Evolutionary conservation across 1,140 invertebrate species (phyloP).

Genomic region (Adelges cooleyi): DNA sequence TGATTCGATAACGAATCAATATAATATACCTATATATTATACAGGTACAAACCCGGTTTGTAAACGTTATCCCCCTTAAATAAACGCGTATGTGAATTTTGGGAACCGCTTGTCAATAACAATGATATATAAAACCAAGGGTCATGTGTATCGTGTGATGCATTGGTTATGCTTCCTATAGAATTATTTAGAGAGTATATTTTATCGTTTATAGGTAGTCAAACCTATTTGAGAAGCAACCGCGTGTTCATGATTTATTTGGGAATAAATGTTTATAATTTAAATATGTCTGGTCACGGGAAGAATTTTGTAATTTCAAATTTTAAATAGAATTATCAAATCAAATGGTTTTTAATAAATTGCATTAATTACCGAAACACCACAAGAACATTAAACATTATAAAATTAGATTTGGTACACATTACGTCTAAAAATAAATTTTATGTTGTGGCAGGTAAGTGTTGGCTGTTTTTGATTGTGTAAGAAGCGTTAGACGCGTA

Average conservation of each 20-base stretch:
- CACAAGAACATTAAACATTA: too few species aligned
- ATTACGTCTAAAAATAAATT: too few species aligned
- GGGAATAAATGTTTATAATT: background rate
- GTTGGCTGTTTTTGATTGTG: too few species aligned
- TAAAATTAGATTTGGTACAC: too few species aligned
- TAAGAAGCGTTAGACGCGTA: too few species aligned
- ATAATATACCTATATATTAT: background rate
- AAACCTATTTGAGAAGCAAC: background rate
- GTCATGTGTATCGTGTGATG: background rate
- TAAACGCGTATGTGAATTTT: background rate
- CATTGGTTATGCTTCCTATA: background rate
- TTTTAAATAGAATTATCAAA: too few species aligned
- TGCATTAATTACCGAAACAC: too few species aligned
- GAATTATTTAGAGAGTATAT: background rate
- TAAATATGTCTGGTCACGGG: too few species aligned
- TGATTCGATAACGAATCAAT: background rate
- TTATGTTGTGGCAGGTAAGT: too few species aligned
- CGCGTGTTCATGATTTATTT: background rate
- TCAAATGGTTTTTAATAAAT: too few species aligned
- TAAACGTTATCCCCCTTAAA: background rate
- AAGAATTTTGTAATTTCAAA: too few species aligned
- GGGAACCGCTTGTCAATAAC: background rate
- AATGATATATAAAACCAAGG: constrained; percentile 1
- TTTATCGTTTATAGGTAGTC: background rate
- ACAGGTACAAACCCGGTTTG: too few species aligned